Conservation (phyloP, 2,113 vertebrate species). For the Psilopogon haemacephalus region DNA sequence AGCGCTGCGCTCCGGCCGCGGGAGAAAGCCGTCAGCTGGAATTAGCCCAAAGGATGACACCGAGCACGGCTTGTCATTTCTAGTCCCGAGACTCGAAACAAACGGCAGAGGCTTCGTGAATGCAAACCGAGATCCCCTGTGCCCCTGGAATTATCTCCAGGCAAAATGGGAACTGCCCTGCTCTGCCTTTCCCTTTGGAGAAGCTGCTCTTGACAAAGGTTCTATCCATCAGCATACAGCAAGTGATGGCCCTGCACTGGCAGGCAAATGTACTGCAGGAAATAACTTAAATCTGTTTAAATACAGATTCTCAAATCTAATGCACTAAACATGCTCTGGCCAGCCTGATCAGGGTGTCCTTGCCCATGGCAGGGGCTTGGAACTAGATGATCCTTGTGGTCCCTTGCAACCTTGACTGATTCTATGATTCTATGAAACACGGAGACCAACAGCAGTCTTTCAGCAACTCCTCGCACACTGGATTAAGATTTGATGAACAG, state of each 20-base stretch:
- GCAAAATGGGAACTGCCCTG: neutral
- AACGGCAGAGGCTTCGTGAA: neutral
- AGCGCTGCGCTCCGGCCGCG: neutral
- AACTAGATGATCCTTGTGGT: too few relatives aligned
- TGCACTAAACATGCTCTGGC: too few relatives aligned
- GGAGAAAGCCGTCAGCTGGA: neutral
- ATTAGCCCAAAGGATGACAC: neutral
- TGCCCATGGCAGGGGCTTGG: too few relatives aligned
- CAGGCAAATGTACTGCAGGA: fast-evolving
- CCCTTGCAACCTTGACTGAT: too few relatives aligned
- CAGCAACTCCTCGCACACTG: neutral
- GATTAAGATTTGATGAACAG: neutral
- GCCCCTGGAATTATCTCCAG: neutral
- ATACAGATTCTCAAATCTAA: neutral
- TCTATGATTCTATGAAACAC: too few relatives aligned
- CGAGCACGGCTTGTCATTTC: neutral
- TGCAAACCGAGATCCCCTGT: neutral
- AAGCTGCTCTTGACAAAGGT: neutral
- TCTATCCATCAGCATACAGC: fast-evolving
- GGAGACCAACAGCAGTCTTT: neutral
- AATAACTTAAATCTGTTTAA: neutral
- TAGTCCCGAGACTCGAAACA: neutral
- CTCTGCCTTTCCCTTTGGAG: neutral
- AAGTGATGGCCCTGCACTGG: neutral
- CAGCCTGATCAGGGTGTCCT: too few relatives aligned